Base-by-base conservation (phyloP, 1,140 invertebrate genomes). In the Anthonomus grandis region DNA sequence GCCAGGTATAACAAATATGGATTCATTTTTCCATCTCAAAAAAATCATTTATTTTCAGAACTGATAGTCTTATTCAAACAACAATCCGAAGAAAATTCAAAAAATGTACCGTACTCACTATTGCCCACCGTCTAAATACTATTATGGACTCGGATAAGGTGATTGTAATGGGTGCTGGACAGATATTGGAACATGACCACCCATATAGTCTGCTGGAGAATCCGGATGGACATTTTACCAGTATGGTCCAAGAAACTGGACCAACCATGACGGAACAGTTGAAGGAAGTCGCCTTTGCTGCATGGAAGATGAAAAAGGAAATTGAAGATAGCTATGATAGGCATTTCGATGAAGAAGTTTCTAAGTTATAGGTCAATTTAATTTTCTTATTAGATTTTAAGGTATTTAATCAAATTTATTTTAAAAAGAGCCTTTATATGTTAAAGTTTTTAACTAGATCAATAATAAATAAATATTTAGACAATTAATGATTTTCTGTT, bases 51-150 rank as follows among this genome's bases (percentile, higher is more conserved):
- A n/a, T 47, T 39, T 47, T 10, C 37, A 56, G 53, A 60, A 84
- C 82, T 13, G 82, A 84, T 64, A 70, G 67, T 0, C 68, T 83
- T 2, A 84, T 84, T 34, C 81, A 84, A 62, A 70, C 73, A 42
- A 84, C 82, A 0, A 84, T 84, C 25, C 65, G 81, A 12, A 70
- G 70, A 2, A 78, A 79, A 63, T 84, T 85, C 51, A 68, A 70
- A 3, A 63, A 76, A 0, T 83, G 82, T 55, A 91, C 87, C 0
- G 85, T 90, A 8, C 69, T 91, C 4, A 87, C 86, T 0, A 87
- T 90, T 48, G 88, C 87, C 22, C 87, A 90, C 73, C 76, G 48
- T 18, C 21, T 58, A 23, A 58, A 58, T 21, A 58, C 56, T 17
- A 57, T 57, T 25, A 57, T 57, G 89, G 21, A 74, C 59, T 72